These are phyloP conservation scores for Megaceryle alcyon DNA, from an alignment of 2,797 vertebrate species.

Conservation along the genomic window DNA sequence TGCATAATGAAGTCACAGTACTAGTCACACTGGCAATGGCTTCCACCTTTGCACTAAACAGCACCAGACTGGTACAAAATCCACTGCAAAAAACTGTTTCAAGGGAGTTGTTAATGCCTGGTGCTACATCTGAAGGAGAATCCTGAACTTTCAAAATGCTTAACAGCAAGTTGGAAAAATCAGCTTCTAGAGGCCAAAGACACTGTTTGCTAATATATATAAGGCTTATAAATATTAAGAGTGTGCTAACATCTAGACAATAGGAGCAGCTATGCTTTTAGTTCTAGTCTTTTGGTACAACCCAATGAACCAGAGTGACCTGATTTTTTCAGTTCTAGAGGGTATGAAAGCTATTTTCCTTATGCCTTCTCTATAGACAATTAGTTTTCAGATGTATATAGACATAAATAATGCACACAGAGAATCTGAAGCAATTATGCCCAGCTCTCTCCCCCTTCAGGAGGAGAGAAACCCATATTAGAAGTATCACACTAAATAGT, in stretches of 20 bases:
- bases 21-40: background rate
- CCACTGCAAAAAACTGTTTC: background rate
- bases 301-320: background rate
- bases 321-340: background rate
- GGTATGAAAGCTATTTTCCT: background rate
- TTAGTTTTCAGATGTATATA: background rate
- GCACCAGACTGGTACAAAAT: background rate
- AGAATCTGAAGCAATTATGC: background rate
- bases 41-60: background rate
- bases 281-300: background rate
- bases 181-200: background rate
- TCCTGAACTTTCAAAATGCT: background rate
- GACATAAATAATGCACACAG: background rate
- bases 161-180: background rate
- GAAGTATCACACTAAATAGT: background rate
- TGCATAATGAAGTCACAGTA: background rate
- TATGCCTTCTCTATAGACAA: background rate
- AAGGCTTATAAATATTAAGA: background rate
- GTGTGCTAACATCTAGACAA: background rate
- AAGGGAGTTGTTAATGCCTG: background rate
- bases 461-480: background rate
- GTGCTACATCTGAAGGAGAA: background rate
- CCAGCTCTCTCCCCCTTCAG: background rate
- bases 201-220: background rate
- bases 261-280: background rate